phyloP scores from a whole-genome alignment of 2,888 invertebrate genomes.

The Phalera bucephala region DNA sequence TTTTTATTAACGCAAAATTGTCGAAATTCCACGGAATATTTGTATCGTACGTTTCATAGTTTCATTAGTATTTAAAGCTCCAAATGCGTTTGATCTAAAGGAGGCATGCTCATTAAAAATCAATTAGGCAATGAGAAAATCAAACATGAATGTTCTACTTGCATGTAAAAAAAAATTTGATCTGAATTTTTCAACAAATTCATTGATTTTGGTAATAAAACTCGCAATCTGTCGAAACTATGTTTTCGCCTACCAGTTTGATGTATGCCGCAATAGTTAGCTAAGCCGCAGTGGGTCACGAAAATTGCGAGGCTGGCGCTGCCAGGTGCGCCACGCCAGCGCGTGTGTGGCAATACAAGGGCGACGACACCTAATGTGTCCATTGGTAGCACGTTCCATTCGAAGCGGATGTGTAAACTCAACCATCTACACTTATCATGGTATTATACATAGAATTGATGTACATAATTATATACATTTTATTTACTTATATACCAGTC shows the following conservation, averaged over 20 bases:
- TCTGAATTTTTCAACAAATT: too few species aligned
- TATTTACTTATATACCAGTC: too few species aligned
- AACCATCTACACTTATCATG: too few species aligned
- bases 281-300: constrained; percentile 48
- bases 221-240: constrained; percentile 17
- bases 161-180: too few species aligned
- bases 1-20: too few species aligned
- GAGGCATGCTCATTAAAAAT: neutral
- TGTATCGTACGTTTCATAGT: neutral
- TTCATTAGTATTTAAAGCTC: neutral
- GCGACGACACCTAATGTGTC: constrained; percentile 6
- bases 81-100: neutral
- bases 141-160: too few species aligned
- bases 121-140: too few species aligned
- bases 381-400: neutral
- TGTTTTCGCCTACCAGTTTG: constrained; percentile 24
- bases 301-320: constrained; percentile 52
- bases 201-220: constrained; percentile 5
- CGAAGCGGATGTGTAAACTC: neutral
- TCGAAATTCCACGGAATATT: neutral
- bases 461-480: too few species aligned
- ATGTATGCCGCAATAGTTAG: constrained; percentile 49
- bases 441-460: too few species aligned
- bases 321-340: constrained; percentile 46
- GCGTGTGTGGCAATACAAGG: constrained; percentile 41